Evolutionary conservation across 2,797 vertebrate species (phyloP).

Genomic region (Acanthurus leucopareius): DNA sequence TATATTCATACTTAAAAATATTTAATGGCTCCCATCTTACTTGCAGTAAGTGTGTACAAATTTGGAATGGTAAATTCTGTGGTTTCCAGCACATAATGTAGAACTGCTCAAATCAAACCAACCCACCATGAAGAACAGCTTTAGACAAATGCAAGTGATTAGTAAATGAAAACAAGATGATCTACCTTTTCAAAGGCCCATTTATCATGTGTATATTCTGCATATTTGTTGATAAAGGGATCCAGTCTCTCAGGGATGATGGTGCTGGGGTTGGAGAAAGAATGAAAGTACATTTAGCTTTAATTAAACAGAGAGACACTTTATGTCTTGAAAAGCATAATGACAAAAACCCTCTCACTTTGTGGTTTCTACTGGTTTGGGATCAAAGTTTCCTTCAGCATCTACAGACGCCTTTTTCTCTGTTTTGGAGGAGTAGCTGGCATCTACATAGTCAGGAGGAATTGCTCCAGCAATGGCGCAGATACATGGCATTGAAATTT

Average conservation of each 20-base stretch:
- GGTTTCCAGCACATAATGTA: neutral
- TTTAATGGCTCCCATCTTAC: neutral
- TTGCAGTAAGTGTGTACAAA: neutral
- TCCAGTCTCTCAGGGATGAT: constrained; percentile 96
- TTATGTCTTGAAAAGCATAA: neutral
- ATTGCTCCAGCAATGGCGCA: constrained; percentile 95
- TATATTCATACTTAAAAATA: neutral
- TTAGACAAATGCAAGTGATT: neutral
- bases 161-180: constrained; percentile 78
- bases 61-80: neutral
- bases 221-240: constrained; percentile 93
- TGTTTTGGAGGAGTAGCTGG: constrained; percentile 90
- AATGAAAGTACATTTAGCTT: constrained; percentile 22
- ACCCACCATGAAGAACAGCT: neutral
- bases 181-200: constrained; percentile 99
- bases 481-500: constrained; percentile 94
- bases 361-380: constrained; percentile 94
- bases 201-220: constrained; percentile 94
- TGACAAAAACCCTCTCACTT: constrained; percentile 85
- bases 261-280: constrained; percentile 82
- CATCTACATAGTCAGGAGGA: constrained; percentile 95
- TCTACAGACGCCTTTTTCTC: constrained; percentile 97
- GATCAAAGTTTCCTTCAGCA: constrained; percentile 97
- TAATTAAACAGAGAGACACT: neutral
- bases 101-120: constrained; percentile 6